These are phyloP conservation scores for Poecilia latipinna DNA, from an alignment of 2,113 vertebrate species.

Conservation along the genomic window DNA sequence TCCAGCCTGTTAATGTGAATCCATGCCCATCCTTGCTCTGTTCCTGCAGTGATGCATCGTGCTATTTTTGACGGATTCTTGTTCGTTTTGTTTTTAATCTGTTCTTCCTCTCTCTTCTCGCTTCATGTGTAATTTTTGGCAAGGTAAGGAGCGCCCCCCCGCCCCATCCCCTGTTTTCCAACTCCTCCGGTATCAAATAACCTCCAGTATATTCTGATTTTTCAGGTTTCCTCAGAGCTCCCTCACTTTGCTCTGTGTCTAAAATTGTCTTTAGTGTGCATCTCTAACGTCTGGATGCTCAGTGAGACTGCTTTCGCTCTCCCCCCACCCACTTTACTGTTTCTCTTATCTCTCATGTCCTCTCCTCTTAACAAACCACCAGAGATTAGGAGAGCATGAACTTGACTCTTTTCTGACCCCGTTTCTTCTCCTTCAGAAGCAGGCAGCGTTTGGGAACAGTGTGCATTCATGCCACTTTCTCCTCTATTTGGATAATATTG, in stretches of 20 bases:
- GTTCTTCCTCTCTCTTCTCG: constrained; percentile 73
- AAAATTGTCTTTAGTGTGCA: constrained; percentile 4
- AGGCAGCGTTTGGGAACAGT: constrained; percentile 32
- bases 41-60: constrained; percentile 58
- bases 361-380: constrained; percentile 22
- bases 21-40: constrained; percentile 54
- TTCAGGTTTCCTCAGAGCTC: constrained; percentile 51
- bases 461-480: constrained; percentile 26
- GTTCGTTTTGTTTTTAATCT: constrained; percentile 66
- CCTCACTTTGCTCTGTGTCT: constrained; percentile 9
- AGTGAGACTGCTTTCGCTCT: constrained; percentile 1
- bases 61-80: constrained; percentile 13
- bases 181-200: constrained; percentile 34
- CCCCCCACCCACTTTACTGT: background rate
- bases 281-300: constrained; percentile 5
- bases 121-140: constrained; percentile 81
- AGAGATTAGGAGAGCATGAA: constrained; percentile 31
- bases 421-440: constrained; percentile 53
- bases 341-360: constrained; percentile 26
- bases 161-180: constrained; percentile 32
- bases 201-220: constrained; percentile 28
- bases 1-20: constrained; percentile 18
- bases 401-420: constrained; percentile 53
- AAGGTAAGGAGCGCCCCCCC: constrained; percentile 79
- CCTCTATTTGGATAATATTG: constrained; percentile 16